Base-by-base conservation (phyloP, 2,113 vertebrate genomes). In the Poeciliopsis prolifica region DNA sequence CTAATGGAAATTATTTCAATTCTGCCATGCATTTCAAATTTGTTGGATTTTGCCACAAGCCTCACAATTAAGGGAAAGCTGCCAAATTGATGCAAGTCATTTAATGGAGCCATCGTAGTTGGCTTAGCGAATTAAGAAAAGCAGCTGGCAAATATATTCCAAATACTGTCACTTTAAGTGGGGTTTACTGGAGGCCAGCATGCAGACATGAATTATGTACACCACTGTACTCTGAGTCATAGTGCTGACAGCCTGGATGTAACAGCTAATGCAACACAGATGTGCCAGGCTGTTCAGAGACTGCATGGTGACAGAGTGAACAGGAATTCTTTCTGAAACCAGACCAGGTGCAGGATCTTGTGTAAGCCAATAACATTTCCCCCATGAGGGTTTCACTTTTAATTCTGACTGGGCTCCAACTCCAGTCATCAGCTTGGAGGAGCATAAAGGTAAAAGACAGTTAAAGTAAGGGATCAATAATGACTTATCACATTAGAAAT, bases 401-500 rank as follows among this genome's bases (percentile, higher is more conserved):
- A 15, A 13, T 72, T 68, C 64, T 60, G 61, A 73, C 14, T 9
- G 42, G 13, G 9, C 35, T 7, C 1, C 15, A 54, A 40, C 48
- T 70, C 30, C 12, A 9, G 26, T 42, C 19, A 58, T 58, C 24
- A 58, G 22, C 9, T 58, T 75, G 65, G 30, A 70, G 28, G 58
- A 14, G 44, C 9, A 63, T 70, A 19, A 64, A 70, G 70, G 79
- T 79, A 67, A 74, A 71, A 80, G 63, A 78, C 79, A 67, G 40
- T 73, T 26, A 51, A 72, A 61, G 63, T n/a, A 30, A 58, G 58
- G 61, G 61, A 84, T 85, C 79, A 65, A 78, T 87, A 37, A 75
- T 24, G 48, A 22, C 65, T 58, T 26, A 78, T 78, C 60, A 72
- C 65, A 66, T 73, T n/a, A 33, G 11, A 77, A 82, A 94, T 95